These are phyloP conservation scores for Chironex yamaguchii DNA, from an alignment of 30 jellyfish, hydroid and myxozoan genomes.

Conservation along the genomic window DNA sequence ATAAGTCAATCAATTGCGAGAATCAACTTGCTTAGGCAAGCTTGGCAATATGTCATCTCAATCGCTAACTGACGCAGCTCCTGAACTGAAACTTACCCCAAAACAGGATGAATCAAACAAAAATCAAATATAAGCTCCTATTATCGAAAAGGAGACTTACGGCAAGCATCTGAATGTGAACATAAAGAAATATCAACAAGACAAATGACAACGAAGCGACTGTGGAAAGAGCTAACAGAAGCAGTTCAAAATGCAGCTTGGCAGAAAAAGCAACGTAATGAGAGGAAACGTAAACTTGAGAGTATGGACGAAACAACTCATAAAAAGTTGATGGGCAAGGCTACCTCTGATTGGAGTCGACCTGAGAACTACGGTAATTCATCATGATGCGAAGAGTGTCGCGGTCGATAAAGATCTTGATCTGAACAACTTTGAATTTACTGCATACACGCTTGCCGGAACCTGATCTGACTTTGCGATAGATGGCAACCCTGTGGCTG, in stretches of 20 bases:
- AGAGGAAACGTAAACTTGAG: background rate
- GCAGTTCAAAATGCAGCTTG: background rate
- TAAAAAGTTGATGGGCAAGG: slow-evolving; percentile 1
- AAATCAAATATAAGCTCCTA: background rate
- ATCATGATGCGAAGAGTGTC: background rate
- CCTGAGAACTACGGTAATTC: background rate
- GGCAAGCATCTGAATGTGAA: background rate
- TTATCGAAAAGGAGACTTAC: background rate
- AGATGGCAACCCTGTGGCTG: background rate
- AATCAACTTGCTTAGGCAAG: too few relatives aligned
- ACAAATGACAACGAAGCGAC: background rate
- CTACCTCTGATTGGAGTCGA: background rate
- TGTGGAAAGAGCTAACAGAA: background rate
- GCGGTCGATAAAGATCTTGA: background rate
- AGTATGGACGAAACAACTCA: background rate
- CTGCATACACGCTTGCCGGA: background rate
- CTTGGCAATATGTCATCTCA: too few relatives aligned
- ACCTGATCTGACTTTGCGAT: too few relatives aligned
- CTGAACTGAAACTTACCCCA: background rate
- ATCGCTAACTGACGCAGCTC: background rate
- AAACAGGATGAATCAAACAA: background rate
- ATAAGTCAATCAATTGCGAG: too few relatives aligned
- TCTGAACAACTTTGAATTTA: background rate
- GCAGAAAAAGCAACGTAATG: background rate
- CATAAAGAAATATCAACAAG: background rate